phyloP scores from a whole-genome alignment of 1,140 invertebrate genomes.

The Araneus ventricosus region DNA sequence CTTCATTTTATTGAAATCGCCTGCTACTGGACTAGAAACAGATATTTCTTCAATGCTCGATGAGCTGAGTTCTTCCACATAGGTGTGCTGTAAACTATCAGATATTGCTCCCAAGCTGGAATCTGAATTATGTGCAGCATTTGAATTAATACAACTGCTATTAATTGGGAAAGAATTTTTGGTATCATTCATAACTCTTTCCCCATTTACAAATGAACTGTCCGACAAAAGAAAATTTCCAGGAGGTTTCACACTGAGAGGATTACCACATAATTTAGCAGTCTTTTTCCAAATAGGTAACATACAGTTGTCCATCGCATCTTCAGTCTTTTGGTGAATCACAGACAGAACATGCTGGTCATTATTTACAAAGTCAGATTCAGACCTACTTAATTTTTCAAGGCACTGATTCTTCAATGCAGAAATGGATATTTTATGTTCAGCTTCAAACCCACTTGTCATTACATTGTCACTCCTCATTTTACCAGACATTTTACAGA shows the following conservation, averaged over 20 bases:
- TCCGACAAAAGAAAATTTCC: neutral
- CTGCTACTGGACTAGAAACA: neutral
- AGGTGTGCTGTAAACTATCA: slow-evolving; percentile 20
- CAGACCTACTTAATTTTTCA: neutral
- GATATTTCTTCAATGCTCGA: slow-evolving; percentile 52
- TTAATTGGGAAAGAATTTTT: neutral
- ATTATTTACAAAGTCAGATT: neutral
- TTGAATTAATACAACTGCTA: neutral
- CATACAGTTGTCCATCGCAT: neutral
- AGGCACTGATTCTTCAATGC: neutral
- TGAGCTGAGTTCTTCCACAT: neutral
- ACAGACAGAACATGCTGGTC: slow-evolving; percentile 32
- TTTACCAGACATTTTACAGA: slow-evolving; percentile 43
- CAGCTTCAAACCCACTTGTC: neutral
- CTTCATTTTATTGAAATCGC: neutral
- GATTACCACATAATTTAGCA: neutral
- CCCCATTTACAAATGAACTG: slow-evolving; percentile 18
- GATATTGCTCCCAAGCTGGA: neutral
- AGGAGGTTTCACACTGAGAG: neutral
- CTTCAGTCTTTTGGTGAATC: slow-evolving; percentile 17
- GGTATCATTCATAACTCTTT: neutral
- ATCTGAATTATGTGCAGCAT: neutral
- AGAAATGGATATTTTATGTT: neutral
- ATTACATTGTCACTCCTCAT: slow-evolving; percentile 5
- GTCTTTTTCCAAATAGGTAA: slow-evolving; percentile 15